Evolutionary conservation across 2,888 invertebrate genomes (phyloP), one percentile per base, ranked within the genome.

Genomic region (Chrysina gloriosa): DNA sequence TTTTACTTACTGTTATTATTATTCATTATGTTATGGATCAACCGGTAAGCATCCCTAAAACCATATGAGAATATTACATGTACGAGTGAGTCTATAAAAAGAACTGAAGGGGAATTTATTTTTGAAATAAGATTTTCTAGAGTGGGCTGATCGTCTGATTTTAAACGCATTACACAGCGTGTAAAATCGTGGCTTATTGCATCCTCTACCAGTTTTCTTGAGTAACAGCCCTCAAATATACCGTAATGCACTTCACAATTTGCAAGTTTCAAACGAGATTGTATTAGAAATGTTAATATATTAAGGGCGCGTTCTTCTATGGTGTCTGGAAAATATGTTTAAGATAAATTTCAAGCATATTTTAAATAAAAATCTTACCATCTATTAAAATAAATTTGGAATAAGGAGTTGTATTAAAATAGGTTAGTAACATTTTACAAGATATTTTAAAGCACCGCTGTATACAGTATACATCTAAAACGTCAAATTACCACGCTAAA

Each of bases 1-100:
- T n/a, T n/a, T 16, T 19, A 25, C 76, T 84, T 86, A 34, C 84
- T 83, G 70, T 76, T 74, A 70, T 79, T 80, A 29, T 80, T 73
- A 66, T 72, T 74, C 5, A 72, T 47, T 47, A 79, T 70, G 54
- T 71, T 54, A 67, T 79, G 77, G 14, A 81, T 71, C 19, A 78
- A 64, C 34, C 73, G 74, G 63, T 80, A 82, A n/a, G 77, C 71
- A 48, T 73, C 71, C 25, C 67, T 63, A 25, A 79, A 56, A 31
- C 79, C 80, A 73, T 76, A 77, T 31, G 74, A 74, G 39, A 76
- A 75, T 39, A 80, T 76, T 9, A 76, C 69, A 72, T 81, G 78
- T 9, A 75, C 74, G 63, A 83, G 70, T 1, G 81, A 82, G 72
- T 83, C 80, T 23, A 83, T 72, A 21, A 82, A 70, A 11, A 83